Evolutionary conservation across 1,140 invertebrate genomes (phyloP).

Genomic region (Popillia japonica): DNA sequence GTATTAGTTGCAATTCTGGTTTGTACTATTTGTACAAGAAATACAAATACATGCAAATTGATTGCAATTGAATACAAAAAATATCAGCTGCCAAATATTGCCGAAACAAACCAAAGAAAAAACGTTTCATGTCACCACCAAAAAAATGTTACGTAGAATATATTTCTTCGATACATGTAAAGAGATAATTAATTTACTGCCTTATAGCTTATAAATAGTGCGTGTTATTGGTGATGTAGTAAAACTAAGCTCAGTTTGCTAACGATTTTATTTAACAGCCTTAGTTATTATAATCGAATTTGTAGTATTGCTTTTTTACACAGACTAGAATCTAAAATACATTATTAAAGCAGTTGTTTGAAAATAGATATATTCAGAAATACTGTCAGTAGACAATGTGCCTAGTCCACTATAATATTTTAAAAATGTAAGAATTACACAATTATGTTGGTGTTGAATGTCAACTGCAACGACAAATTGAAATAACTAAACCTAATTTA

Average conservation of each 20-base stretch:
- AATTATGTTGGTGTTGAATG: background rate
- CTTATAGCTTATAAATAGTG: no score
- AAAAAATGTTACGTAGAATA: no score
- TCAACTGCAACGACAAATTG: background rate
- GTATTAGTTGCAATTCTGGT: no score
- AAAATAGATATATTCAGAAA: slow-evolving; percentile 6
- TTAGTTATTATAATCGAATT: slow-evolving; percentile 7
- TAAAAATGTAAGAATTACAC: background rate
- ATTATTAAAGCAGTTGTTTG: slow-evolving; percentile 13
- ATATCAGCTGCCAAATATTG: no score
- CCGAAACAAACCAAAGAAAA: no score
- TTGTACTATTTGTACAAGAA: no score
- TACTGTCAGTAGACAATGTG: slow-evolving; percentile 19
- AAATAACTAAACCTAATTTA: slow-evolving; percentile 1
- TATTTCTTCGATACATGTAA: no score
- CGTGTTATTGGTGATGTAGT: no score
- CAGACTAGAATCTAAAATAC: slow-evolving; percentile 9
- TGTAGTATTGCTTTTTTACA: slow-evolving; percentile 23
- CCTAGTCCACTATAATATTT: background rate
- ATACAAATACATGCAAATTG: no score
- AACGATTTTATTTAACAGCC: slow-evolving; percentile 29
- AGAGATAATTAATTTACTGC: no score
- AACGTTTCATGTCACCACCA: no score
- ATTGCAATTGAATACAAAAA: no score
- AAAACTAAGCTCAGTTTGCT: background rate